Base-by-base conservation (phyloP, 2,797 vertebrate genomes). In the Cephalopachus bancanus region DNA sequence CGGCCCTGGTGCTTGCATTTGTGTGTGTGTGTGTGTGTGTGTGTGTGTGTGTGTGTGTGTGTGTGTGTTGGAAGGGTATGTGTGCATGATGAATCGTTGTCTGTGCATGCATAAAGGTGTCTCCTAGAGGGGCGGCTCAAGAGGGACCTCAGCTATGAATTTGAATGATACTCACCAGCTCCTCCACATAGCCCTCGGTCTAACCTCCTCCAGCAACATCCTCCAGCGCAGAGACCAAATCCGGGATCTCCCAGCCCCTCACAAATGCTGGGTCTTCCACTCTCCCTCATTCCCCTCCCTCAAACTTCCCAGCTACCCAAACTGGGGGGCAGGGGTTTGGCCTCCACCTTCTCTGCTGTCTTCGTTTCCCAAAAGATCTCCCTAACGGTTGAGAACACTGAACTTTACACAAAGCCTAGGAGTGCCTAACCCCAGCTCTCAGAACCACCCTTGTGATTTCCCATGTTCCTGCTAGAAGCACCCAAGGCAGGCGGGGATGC, bases 381-480 rank as follows among this genome's bases (percentile, higher is more conserved):
- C 67, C 62, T n/a, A 62, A 62, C 62, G 71, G 49, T 84, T 19
- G 79, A 83, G 84, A 74, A 24, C 62, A 65, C 19, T n/a, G 30
- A 51, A 26, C n/a, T 91, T 93, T 86, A 59, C 53, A 64, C 26
- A 89, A 76, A 92, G 59, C 74, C 28, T 33, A 74, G 30, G 22
- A 19, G 10, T 83, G 55, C 37, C 44, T 26, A 7, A 44, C 72
- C 67, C 71, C 64, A 8, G 28, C 17, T 76, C 37, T 55, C 24
- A 51, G 81, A 96, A 53, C 44, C 93, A 81, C 26, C 57, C 57
- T 83, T 15, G 9, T 49, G n/a, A 30, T 75, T 83, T 89, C 65
- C 20, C 53, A 53, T 6, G 71, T 19, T 83, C n/a, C 20, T 51
- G 64, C 83, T 78, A 30, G 93, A 86, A 37, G 78, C 44, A 67